Percentiles rank a stretch among this genome's conserved stretches.
phyloP scores from a whole-genome alignment of 2,113 vertebrate species.

The Lepidiolamprologus cunningtoni region DNA sequence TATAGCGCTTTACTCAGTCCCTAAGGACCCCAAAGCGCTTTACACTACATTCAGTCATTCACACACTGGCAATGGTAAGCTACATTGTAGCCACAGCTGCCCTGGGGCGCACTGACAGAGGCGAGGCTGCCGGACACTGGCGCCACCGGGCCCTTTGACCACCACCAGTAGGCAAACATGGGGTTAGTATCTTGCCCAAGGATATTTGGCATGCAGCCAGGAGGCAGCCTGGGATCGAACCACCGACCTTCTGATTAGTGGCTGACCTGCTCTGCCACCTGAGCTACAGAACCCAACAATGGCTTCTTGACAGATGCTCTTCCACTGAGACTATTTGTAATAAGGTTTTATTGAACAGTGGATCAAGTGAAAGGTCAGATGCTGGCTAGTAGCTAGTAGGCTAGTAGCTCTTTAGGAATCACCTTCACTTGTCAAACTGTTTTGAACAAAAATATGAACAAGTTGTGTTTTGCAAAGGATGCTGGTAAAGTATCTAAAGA shows the following conservation, averaged over 20 bases:
- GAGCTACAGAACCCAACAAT: not conserved
- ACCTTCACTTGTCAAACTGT: not conserved
- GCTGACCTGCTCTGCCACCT: not conserved
- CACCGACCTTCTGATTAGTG: not conserved
- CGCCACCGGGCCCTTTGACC: too few relatives aligned
- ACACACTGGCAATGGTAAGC: too few relatives aligned
- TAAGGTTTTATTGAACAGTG: not conserved
- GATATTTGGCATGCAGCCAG: not conserved
- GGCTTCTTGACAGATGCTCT: not conserved
- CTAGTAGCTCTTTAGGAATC: not conserved
- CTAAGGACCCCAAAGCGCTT: too few relatives aligned
- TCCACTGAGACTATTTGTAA: not conserved
- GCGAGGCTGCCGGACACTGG: too few relatives aligned
- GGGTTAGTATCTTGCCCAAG: not conserved
- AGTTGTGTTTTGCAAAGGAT: not conserved
- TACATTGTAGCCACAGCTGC: too few relatives aligned
- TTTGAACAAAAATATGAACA: not conserved
- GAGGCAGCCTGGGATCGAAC: accelerated
- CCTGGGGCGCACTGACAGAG: too few relatives aligned
- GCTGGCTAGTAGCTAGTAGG: not conserved
- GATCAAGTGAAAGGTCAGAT: not conserved
- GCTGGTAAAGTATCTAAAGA: not conserved
- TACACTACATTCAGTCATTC: too few relatives aligned
- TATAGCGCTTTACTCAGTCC: not conserved
- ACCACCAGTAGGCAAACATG: not conserved